Evolutionary conservation across 2,888 invertebrate genomes (phyloP).

Genomic region (Rotaria socialis): DNA sequence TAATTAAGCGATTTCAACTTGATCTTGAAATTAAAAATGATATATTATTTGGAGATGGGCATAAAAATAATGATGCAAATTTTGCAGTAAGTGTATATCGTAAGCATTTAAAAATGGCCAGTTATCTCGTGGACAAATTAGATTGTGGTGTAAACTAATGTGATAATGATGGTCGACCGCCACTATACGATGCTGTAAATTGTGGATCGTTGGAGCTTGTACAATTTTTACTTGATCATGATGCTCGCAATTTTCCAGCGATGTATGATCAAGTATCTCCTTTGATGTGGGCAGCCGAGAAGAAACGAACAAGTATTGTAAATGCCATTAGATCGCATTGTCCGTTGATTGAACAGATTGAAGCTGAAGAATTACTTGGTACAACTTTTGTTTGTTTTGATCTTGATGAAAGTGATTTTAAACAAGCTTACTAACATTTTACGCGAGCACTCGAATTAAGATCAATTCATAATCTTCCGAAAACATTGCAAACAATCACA

Average conservation of each 20-base stretch:
- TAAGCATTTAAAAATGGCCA: slow-evolving; percentile 82
- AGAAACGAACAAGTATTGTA: slow-evolving; percentile 85
- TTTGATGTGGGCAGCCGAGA: slow-evolving; percentile 78
- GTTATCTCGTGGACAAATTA: slow-evolving; percentile 73
- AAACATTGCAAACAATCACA: slow-evolving; percentile 50
- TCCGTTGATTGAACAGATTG: slow-evolving; percentile 66
- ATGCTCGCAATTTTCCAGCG: slow-evolving; percentile 79
- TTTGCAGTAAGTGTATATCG: slow-evolving; percentile 97
- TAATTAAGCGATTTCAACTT: neutral
- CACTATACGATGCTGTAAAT: slow-evolving; percentile 94
- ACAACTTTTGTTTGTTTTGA: slow-evolving; percentile 66
- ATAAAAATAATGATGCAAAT: slow-evolving; percentile 80
- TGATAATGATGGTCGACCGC: slow-evolving; percentile 72
- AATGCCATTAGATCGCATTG: slow-evolving; percentile 71
- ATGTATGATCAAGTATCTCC: slow-evolving; percentile 95
- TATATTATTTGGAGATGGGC: slow-evolving; percentile 79
- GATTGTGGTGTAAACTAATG: slow-evolving; percentile 87
- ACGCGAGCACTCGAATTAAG: neutral
- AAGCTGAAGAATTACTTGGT: slow-evolving; percentile 82
- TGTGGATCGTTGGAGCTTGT: slow-evolving; percentile 86
- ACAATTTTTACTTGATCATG: slow-evolving; percentile 77
- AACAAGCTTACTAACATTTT: neutral
- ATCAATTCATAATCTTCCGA: neutral
- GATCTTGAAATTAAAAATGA: neutral
- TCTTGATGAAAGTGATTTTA: neutral